phyloP scores from a whole-genome alignment of 1,140 invertebrate genomes.

The Solenopsis fugax region DNA sequence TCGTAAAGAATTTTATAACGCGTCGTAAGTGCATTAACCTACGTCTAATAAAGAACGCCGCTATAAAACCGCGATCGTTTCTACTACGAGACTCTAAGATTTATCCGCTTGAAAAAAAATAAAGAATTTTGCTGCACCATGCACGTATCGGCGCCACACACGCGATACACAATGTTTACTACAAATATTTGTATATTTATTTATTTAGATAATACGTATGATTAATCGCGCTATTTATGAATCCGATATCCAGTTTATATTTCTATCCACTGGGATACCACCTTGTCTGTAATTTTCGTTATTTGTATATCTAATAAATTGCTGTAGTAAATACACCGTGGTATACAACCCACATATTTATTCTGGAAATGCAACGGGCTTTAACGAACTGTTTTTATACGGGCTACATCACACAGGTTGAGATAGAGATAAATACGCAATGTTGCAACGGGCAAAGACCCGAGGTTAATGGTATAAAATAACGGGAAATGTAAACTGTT shows the following conservation, averaged over 20 bases:
- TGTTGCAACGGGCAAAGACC: background rate
- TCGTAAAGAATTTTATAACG: slow-evolving; percentile 14
- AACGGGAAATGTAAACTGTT: slow-evolving; percentile 2
- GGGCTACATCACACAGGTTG: background rate
- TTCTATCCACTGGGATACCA: background rate
- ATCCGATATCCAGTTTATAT: background rate
- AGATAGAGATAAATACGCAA: slow-evolving; percentile 27
- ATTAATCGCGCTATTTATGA: slow-evolving; percentile 19
- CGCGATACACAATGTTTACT: background rate
- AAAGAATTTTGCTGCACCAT: background rate
- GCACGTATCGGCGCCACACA: too few relatives aligned
- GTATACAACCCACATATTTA: slow-evolving; percentile 44
- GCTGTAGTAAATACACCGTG: slow-evolving; percentile 10
- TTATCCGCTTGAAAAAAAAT: background rate
- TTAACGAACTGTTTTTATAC: slow-evolving; percentile 47
- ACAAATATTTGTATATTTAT: slow-evolving; percentile 36
- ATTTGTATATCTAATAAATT: slow-evolving; percentile 36
- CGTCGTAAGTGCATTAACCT: slow-evolving; percentile 10
- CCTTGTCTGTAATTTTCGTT: slow-evolving; percentile 3
- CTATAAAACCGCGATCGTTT: background rate
- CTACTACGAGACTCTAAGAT: background rate
- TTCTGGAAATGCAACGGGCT: slow-evolving; percentile 40
- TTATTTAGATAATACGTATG: background rate
- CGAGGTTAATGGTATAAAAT: slow-evolving; percentile 36
- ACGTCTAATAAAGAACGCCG: slow-evolving; percentile 2